A percentile compares a stretch with the other conserved stretches of the same genome.
These are phyloP conservation scores for Andrena fulva DNA, from an alignment of 2,888 invertebrate genomes.

Conservation along the genomic window DNA sequence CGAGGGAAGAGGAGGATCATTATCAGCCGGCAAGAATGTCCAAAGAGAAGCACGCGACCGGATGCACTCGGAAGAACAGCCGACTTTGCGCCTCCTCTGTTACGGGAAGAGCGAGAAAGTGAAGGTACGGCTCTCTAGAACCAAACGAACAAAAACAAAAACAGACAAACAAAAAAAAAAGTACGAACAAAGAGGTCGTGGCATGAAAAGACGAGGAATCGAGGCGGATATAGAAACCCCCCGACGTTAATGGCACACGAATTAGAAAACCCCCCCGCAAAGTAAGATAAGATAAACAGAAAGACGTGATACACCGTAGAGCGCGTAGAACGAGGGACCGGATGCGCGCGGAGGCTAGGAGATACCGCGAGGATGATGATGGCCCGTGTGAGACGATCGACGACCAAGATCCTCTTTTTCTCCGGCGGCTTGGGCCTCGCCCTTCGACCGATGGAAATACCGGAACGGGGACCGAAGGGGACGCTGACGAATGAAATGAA, in stretches of 20 bases:
- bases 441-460: background rate
- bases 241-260: conserved; percentile 36
- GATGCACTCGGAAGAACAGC: background rate
- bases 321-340: background rate
- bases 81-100: background rate
- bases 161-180: background rate
- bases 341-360: background rate
- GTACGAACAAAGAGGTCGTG: conserved; percentile 7
- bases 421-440: conserved; percentile 5
- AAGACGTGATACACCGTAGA: background rate
- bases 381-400: background rate
- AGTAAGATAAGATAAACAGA: background rate
- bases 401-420: conserved; percentile 32
- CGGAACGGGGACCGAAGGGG: conserved; percentile 31
- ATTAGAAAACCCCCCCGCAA: background rate
- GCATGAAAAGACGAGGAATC: conserved; percentile 22
- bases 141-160: conserved; percentile 11
- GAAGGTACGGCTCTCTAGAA: conserved; percentile 53
- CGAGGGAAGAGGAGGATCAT: conserved; percentile 24
- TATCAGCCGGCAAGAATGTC: conserved; percentile 19
- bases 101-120: background rate
- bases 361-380: background rate
- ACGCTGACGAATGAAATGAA: conserved; percentile 8
- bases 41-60: conserved; percentile 11
- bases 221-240: conserved; percentile 13